Base-by-base conservation (phyloP, 2,113 vertebrate genomes). In the Mirza zaza region DNA sequence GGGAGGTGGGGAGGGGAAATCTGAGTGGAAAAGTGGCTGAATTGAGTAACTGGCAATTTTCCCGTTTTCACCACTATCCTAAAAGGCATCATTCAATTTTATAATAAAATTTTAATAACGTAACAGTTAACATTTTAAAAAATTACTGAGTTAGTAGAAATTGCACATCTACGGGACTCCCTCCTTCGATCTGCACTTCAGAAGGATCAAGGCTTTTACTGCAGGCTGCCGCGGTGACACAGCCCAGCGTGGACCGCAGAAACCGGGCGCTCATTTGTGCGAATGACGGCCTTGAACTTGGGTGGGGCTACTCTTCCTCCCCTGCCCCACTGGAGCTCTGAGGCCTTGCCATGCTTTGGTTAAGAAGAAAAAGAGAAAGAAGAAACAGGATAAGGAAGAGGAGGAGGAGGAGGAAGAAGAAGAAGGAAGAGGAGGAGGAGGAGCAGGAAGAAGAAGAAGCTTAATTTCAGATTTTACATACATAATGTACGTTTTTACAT, bases 191-290 rank as follows among this genome's bases (percentile, higher is more conserved):
- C 68, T 71, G 23, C 39, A 21, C 68, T 39, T 39, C 3, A 36
- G 23, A 21, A 32, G 21, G n/a, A 39, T 39, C 36, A 39, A 71
- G 20, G 10, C 4, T 36, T 21, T 71, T 48, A 17, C 45, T 76
- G 15, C n/a, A 32, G 27, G 73, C 45, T 76, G 48, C 42, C 42
- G 4, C 9, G 42, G 25, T 4, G 14, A 48, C 73, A 76, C 10
- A 3, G 8, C 1, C 12, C 9, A 10, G 7, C 8, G 59, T 10
- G 59, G 3, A 9, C 23, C 3, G 11, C 59, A 61, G 7, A 76
- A 48, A 18, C 4, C 42, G 45, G 6, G 12, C 3, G 23, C 25
- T 27, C 25, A 13, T 14, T 17, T 6, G 14, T 15, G 73, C 45
- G 6, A 17, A 8, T 76, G 32, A 17, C 8, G 32, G 3, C 7